Evolutionary conservation across 2,888 invertebrate species (phyloP).

Genomic region (Pyrochroa serraticornis): DNA sequence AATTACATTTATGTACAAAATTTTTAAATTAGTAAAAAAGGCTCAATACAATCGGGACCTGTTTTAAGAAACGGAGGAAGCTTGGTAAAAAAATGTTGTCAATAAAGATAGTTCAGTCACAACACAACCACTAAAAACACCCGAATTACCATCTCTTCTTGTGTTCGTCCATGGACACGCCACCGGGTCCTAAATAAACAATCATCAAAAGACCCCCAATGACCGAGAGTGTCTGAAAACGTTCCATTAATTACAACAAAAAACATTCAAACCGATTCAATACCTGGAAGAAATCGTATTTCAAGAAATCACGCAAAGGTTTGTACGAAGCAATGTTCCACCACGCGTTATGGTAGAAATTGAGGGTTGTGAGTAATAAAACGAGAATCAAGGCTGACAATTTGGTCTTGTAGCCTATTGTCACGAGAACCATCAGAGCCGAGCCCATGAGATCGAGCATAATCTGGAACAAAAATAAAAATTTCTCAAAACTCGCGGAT

Average conservation of each 20-base stretch:
- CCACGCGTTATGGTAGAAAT: slow-evolving; percentile 98
- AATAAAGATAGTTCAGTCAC: slow-evolving; percentile 20
- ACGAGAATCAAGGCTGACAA: slow-evolving; percentile 94
- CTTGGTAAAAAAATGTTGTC: slow-evolving; percentile 1
- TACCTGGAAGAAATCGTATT: slow-evolving; percentile 99
- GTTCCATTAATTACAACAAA: slow-evolving; percentile 22
- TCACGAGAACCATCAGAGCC: slow-evolving; percentile 93
- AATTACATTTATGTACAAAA: slow-evolving; percentile 7
- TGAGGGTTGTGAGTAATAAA: slow-evolving; percentile 83
- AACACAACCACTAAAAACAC: slow-evolving; percentile 14
- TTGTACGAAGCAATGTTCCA: slow-evolving; percentile 96
- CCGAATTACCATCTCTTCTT: slow-evolving; percentile 93
- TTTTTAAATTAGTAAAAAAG: too few relatives aligned
- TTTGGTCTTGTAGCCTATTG: slow-evolving; percentile 98
- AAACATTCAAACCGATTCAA: slow-evolving; percentile 29
- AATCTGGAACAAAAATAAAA: slow-evolving; percentile 65
- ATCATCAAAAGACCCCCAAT: slow-evolving; percentile 98
- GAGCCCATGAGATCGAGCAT: slow-evolving; percentile 92
- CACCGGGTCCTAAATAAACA: slow-evolving; percentile 97
- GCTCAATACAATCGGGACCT: too few relatives aligned
- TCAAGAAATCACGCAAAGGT: slow-evolving; percentile 97
- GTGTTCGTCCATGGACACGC: slow-evolving; percentile 99
- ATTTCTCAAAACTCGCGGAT: slow-evolving; percentile 19
- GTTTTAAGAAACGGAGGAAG: too few relatives aligned
- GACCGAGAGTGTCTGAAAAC: slow-evolving; percentile 94